These are phyloP conservation scores for Nephrotoma guestfalica DNA, from an alignment of 2,888 invertebrate species.

Conservation along the genomic window DNA sequence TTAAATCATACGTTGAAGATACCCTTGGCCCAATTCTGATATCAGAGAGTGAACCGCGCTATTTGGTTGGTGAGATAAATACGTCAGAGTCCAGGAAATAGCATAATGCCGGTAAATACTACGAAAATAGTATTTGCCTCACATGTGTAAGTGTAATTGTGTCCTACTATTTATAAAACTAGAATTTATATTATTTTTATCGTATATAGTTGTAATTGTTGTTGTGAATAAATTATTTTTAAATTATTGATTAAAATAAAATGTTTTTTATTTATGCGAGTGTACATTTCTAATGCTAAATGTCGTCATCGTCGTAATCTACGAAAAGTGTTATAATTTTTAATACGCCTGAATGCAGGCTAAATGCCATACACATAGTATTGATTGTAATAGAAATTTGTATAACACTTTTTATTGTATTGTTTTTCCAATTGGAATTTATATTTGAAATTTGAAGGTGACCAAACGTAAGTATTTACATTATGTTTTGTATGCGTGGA, in stretches of 20 bases:
- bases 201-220: not conserved
- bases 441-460: no score
- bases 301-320: no score
- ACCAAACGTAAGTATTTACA: no score
- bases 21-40: constrained; percentile 43
- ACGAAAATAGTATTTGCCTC: not conserved
- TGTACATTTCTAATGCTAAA: not conserved
- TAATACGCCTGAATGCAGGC: not conserved
- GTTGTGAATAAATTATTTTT: not conserved
- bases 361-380: not conserved
- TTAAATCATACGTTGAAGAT: constrained; percentile 44
- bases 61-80: not conserved
- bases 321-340: not conserved
- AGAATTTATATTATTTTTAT: not conserved
- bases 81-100: not conserved
- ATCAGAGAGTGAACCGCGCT: not conserved
- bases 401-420: not conserved
- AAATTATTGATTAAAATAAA: not conserved
- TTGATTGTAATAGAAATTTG: not conserved
- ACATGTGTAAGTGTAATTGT: not conserved
- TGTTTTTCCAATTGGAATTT: no score
- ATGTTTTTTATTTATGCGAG: not conserved
- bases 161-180: not conserved
- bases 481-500: no score
- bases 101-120: not conserved